Percentiles rank a stretch among this genome's conserved stretches.
Evolutionary conservation across 2,797 vertebrate species (phyloP).

Genomic region (Podarcis lilfordi): DNA sequence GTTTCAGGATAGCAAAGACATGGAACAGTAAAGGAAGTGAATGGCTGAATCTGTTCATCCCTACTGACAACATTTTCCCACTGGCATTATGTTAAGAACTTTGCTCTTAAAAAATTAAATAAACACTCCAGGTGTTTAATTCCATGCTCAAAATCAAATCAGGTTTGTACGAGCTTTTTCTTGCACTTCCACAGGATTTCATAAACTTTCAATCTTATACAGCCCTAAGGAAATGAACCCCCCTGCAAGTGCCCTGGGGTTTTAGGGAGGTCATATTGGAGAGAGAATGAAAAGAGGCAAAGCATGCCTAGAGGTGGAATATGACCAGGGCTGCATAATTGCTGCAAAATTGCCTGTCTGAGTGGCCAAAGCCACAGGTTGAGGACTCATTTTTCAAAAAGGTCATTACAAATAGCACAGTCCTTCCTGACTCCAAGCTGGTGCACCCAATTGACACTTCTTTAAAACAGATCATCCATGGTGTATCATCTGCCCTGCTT

Average conservation of each 20-base stretch:
- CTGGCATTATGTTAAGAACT: not conserved
- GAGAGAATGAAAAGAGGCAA: not conserved
- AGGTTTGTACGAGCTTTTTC: not conserved
- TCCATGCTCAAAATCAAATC: not conserved
- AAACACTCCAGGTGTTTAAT: not conserved
- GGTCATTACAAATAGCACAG: not conserved
- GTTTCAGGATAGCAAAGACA: not conserved
- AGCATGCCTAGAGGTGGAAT: not conserved
- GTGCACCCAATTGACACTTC: slow-evolving; percentile 43
- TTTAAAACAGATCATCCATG: slow-evolving; percentile 37
- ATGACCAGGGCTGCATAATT: not conserved
- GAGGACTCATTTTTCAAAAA: not conserved
- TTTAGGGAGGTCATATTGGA: not conserved
- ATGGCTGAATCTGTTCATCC: not conserved
- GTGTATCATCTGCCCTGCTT: slow-evolving; percentile 35
- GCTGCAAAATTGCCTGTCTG: not conserved
- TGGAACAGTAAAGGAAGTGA: not conserved
- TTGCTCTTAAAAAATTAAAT: not conserved
- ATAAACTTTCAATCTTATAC: not conserved
- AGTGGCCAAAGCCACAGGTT: not conserved
- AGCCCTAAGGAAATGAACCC: not conserved
- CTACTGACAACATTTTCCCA: not conserved
- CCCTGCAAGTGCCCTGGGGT: not conserved
- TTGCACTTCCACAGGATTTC: not conserved
- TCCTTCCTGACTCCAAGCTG: not conserved